A percentile compares a stretch with the other conserved stretches of the same genome.
phyloP scores from a whole-genome alignment of 2,113 vertebrate species.

The Emberiza fucata region DNA sequence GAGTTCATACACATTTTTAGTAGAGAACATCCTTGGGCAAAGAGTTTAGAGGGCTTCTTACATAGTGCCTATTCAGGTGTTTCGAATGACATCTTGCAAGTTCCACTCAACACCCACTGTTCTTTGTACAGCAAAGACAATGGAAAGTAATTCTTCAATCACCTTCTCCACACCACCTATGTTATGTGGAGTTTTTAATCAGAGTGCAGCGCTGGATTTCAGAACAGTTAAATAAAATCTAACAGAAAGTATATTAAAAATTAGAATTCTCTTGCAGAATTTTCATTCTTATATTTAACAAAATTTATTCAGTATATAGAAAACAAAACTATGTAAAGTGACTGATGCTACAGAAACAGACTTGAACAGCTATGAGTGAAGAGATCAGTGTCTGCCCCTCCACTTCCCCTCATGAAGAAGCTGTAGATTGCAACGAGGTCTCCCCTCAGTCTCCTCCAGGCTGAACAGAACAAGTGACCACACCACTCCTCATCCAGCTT shows the following conservation, averaged over 20 bases:
- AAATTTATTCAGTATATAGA: not conserved
- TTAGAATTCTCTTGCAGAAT: not conserved
- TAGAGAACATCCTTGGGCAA: not conserved
- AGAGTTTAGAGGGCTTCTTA: not conserved
- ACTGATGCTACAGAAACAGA: not conserved
- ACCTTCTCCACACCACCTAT: not conserved
- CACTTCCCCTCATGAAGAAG: not conserved
- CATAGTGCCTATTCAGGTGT: not conserved
- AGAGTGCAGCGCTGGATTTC: not conserved
- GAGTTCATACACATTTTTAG: not conserved
- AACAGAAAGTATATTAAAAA: not conserved
- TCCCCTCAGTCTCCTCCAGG: not conserved
- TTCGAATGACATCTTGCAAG: not conserved
- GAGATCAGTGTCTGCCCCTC: no score
- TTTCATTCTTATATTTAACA: not conserved
- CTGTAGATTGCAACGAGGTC: not conserved
- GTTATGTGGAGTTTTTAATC: not conserved
- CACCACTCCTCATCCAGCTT: accelerated
- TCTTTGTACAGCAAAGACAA: not conserved
- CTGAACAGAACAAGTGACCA: not conserved
- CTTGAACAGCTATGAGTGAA: not conserved
- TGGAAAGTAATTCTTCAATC: not conserved
- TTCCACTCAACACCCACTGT: not conserved
- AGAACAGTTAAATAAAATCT: not conserved
- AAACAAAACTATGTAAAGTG: not conserved